Base-by-base conservation (phyloP, 2,797 vertebrate species). In the Antrozous pallidus region DNA sequence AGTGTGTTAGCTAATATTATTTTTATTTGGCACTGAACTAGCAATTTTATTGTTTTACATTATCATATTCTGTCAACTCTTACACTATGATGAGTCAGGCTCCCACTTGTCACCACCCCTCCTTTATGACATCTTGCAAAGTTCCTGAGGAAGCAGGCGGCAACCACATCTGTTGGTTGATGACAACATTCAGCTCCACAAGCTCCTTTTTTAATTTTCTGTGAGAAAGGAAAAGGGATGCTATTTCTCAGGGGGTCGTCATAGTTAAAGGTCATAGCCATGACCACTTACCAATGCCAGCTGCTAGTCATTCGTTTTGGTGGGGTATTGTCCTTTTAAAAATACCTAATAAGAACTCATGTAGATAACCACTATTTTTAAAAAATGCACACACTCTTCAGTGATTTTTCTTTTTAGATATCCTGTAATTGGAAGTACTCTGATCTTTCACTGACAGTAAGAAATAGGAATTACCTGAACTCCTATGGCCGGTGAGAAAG, bases 51-150 rank as follows among this genome's bases (percentile, higher is more conserved):
- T 91, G 54, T 36, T 69, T 82, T 26, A 51, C 14, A 31, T 69
- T 75, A 93, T 88, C 65, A 54, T 61, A 83, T 84, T 83, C 86
- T n/a, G 28, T 49, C 12, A 24, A 77, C 67, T 86, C 63, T 74
- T 81, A 24, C 86, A 83, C 58, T 63, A 33, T 17, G 45, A 91
- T 85, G 89, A 95, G 58, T 95, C 92, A 93, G 77, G 75, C 54
- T 92, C 83, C 90, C 56, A 8, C 89, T 90, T 70, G 71, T 75
- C 94, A 78, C 84, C 10, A 54, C 73, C 80, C 90, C 90, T 95
- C 95, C 91, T 81, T 70, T 74, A 93, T 96, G 88, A 96, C 92
- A 94, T 94, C 78, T 70, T 71, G 36, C 83, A 93, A 88, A 88
- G 78, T 95, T 93, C 92, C 80, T 88, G 56, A 6, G 83, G 93